Conservation (phyloP, 2,888 invertebrate species). For the Mesorhabditis spiculigera region DNA sequence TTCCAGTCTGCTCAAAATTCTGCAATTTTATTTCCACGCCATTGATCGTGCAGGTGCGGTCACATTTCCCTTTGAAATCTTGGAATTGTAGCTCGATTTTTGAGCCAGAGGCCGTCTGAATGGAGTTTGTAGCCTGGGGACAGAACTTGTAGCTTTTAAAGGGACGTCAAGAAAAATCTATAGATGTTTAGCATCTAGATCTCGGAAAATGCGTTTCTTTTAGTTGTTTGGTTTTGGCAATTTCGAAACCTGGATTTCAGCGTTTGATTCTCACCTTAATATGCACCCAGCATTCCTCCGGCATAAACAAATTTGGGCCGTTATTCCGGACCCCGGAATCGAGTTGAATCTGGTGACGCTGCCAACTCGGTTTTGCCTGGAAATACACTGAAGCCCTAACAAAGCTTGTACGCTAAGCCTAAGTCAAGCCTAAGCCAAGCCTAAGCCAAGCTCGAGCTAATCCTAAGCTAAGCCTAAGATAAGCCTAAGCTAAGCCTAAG, state of each 20-base stretch:
- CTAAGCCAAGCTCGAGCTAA: neutral
- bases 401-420: slow-evolving; percentile 1
- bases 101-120: neutral
- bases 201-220: too few relatives aligned
- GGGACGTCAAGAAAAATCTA: too few relatives aligned
- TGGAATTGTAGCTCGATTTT: neutral
- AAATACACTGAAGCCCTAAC: neutral
- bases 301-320: neutral
- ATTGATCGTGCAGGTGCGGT: neutral
- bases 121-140: neutral
- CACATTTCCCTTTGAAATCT: neutral
- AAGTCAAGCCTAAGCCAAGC: neutral
- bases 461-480: neutral
- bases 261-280: neutral
- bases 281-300: neutral
- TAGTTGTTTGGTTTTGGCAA: too few relatives aligned
- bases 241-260: too few relatives aligned
- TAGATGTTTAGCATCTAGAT: too few relatives aligned
- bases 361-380: neutral
- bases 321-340: neutral
- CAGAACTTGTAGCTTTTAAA: too few relatives aligned
- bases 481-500: neutral
- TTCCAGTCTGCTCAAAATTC: neutral
- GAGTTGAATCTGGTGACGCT: neutral
- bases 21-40: neutral